These are phyloP conservation scores for Umimayanthus kanabou DNA, from an alignment of 92 coral and sea anemone species.

Conservation along the genomic window DNA sequence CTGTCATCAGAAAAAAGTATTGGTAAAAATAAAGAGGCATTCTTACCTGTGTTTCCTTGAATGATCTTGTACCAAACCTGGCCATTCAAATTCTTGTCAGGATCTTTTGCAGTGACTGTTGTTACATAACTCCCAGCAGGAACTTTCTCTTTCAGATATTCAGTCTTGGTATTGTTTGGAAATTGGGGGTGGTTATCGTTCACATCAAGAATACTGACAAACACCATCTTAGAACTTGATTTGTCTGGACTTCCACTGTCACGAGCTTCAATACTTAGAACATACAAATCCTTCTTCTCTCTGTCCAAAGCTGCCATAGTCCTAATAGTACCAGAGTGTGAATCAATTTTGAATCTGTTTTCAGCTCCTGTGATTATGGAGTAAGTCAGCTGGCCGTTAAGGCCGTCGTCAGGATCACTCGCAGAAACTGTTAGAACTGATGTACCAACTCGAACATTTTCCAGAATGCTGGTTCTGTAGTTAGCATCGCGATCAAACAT, in stretches of 20 bases:
- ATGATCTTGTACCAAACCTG: slow-evolving; percentile 72
- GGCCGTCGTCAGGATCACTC: slow-evolving; percentile 78
- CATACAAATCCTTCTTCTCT: slow-evolving; percentile 65
- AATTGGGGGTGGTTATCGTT: slow-evolving; percentile 91
- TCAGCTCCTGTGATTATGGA: slow-evolving; percentile 71
- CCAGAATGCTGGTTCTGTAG: slow-evolving; percentile 63
- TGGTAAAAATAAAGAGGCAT: background rate
- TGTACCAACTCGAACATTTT: slow-evolving; percentile 61
- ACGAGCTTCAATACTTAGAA: slow-evolving; percentile 64
- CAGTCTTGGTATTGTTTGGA: slow-evolving; percentile 71
- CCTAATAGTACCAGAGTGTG: slow-evolving; percentile 66
- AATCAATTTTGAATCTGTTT: slow-evolving; percentile 61
- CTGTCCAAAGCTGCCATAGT: slow-evolving; percentile 68
- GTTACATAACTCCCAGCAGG: slow-evolving; percentile 77
- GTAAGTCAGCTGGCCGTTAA: slow-evolving; percentile 76
- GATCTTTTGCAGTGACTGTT: slow-evolving; percentile 82
- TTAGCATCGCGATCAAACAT: slow-evolving; percentile 52
- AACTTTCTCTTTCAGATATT: slow-evolving; percentile 75
- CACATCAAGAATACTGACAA: slow-evolving; percentile 71
- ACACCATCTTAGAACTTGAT: slow-evolving; percentile 58
- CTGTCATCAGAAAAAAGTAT: background rate
- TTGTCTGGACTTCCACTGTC: slow-evolving; percentile 71
- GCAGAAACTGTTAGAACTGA: slow-evolving; percentile 72
- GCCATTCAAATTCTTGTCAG: slow-evolving; percentile 77
- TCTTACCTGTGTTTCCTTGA: slow-evolving; percentile 59